Base-by-base conservation (phyloP, 2,113 vertebrate species). In the Pseudonaja textilis region DNA sequence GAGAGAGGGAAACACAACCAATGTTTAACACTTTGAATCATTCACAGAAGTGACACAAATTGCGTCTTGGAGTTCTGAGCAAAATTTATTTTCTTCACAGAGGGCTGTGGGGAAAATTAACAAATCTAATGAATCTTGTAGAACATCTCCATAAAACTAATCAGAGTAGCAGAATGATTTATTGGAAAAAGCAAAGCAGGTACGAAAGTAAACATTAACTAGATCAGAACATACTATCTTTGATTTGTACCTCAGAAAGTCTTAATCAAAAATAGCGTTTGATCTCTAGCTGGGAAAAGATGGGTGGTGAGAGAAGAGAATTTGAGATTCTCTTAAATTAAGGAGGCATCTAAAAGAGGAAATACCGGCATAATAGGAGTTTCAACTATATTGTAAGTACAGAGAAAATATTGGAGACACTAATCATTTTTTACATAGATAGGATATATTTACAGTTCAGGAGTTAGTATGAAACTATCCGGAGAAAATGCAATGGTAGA, bases 71-170 rank as follows among this genome's bases (percentile, higher is more conserved):
- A 12, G 64, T 26, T 89, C 86, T 34, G 8, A 42, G 59, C 14
- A 69, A 92, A 90, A 64, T 89, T 87, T 42, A 86, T 55, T 92
- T 93, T 56, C 81, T 69, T 29, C 50, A 55, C 56, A 47, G 61
- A 74, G 12, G 23, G 25, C 74, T 45, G 29, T 12, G 34, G 61
- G 57, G n/a, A 69, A 47, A 88, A 55, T 89, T 69, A 86, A 54
- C 56, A 64, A 55, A 92, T 86, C 25, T 55, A 89, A 86, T 42
- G 18, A 89, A 91, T 87, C n/a, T 85, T 57, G 59, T 39, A 55
- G 16, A 25, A 5, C 56, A 55, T 89, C 45, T 64, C 25, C 55
- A 85, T 86, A 61, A 89, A 89, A 64, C 23, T 89, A 86, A 90
- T 16, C 18, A 85, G 34, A 50, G 42, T 29, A 25, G 47, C 20